Evolutionary conservation across 2,797 vertebrate genomes (phyloP), one percentile per base, ranked within the genome.

Genomic region (Cygnus olor): DNA sequence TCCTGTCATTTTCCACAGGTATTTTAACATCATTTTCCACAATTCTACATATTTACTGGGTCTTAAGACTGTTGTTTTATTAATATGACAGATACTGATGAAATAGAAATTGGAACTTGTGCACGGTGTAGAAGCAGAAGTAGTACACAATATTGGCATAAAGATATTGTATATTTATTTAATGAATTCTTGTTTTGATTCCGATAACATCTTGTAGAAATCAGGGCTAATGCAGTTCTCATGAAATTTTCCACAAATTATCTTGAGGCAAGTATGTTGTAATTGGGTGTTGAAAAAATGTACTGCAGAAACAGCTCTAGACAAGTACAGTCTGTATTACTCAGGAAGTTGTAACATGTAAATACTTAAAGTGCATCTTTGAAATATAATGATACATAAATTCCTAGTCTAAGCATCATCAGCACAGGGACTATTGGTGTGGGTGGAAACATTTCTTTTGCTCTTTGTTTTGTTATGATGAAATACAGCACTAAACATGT

Each of bases 171-270:
- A 22, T 45, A 76, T 83, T 80, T 81, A 51, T 77, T 30, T 56
- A 63, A 65, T 20, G 6, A n/a, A 36, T 45, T 80, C 80, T 92
- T 94, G 28, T 74, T 95, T 82, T 70, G 56, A 78, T 91, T 81
- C 15, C 64, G 77, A 49, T 91, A 85, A 54, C 51, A 72, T 60
- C 83, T 94, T 80, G 40, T 92, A 91, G 86, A 93, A 95, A 89
- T 80, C 85, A 81, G 30, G 38, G 56, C 76, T 76, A 94, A 88
- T 42, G 56, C 5, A 72, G 56, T 85, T 88, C 80, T 92, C 73
- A 89, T 22, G 79, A 72, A 94, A 79, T 53, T 89, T 96, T 94
- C 85, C 70, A 90, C 70, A 69, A 85, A 79, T 91, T 95, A 93
- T 94, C 78, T 92, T 63, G 51, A 94, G 80, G 60, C 34, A 80